Base-by-base conservation (phyloP, 2,797 vertebrate species). In the Bucorvus abyssinicus region DNA sequence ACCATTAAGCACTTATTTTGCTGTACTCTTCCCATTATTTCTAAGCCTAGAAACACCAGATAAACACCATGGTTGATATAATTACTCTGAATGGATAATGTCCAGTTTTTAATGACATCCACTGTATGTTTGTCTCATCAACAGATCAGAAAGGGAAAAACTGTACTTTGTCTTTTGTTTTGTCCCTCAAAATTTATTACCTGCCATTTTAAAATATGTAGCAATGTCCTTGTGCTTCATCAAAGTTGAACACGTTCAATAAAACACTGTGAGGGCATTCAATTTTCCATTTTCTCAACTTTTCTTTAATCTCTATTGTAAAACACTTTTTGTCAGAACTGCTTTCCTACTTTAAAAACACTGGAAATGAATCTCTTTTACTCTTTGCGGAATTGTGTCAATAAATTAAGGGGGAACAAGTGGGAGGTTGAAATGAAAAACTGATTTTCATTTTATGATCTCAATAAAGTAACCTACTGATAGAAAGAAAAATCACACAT, bases 381-480 rank as follows among this genome's bases (percentile, higher is more conserved):
- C 55, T 88, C 73, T 70, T 90, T 84, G 11, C 10, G 44, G 64
- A 75, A 88, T 88, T 91, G 77, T 86, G 94, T 94, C 82, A 79
- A 79, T 93, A 95, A 90, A 93, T 91, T 95, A 88, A 94, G 6
- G n/a, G 6, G 9, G 12, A 87, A 53, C 32, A 74, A 88, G 67
- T 68, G 65, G 69, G 79, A 92, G 74, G 83, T 32, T 81, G 87
- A 95, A 83, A 91, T 83, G 73, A 94, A 89, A 95, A 95, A 60
- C 49, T 84, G 60, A 59, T 93, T 93, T 94, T 92, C 50, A 38
- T 79, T 93, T 96, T 93, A 84, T 93, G 67, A 69, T 92, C 89
- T 94, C 82, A 94, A 78, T 86, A 92, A 94, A 95, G 47, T 77
- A 95, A 93, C 67, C 61, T 92, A 63, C 59, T 67, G 73, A 89